phyloP scores from a whole-genome alignment of 2,113 vertebrate species.

The Pelodiscus sinensis region DNA sequence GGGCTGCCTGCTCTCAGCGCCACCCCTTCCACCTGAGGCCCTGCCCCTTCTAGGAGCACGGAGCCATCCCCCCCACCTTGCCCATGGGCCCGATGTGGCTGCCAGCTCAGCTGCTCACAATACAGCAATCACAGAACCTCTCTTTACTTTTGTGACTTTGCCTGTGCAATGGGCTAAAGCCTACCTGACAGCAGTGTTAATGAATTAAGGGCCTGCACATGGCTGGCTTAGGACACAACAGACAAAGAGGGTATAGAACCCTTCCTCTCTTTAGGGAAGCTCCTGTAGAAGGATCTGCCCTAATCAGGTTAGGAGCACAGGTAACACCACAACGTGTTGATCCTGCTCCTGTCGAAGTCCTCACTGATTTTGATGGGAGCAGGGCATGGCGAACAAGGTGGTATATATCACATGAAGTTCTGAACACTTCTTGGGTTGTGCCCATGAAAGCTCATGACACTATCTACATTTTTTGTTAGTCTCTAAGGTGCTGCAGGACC shows the following conservation, averaged over 20 bases:
- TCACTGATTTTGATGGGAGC: not conserved
- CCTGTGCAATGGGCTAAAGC: not conserved
- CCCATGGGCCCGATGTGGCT: no score
- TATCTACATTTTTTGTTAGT: no score
- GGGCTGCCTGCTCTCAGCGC: no score
- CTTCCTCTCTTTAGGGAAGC: not conserved
- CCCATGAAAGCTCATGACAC: no score
- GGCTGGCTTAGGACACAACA: not conserved
- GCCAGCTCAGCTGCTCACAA: not conserved
- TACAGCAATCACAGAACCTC: not conserved
- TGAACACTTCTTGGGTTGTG: no score
- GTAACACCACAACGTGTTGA: not conserved
- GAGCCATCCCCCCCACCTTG: no score
- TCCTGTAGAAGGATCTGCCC: not conserved
- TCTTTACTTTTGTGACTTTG: not conserved
- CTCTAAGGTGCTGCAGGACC: no score
- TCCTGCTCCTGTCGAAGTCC: not conserved
- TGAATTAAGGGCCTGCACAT: accelerated
- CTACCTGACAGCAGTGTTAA: not conserved
- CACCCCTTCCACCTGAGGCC: no score
- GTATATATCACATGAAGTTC: not conserved
- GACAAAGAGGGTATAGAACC: not conserved
- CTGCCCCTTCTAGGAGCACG: no score
- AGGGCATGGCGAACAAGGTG: not conserved
- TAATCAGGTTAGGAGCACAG: not conserved